A percentile compares a stretch with the other conserved stretches of the same genome.
phyloP scores from a whole-genome alignment of 1,140 invertebrate genomes.

The Delia radicum region DNA sequence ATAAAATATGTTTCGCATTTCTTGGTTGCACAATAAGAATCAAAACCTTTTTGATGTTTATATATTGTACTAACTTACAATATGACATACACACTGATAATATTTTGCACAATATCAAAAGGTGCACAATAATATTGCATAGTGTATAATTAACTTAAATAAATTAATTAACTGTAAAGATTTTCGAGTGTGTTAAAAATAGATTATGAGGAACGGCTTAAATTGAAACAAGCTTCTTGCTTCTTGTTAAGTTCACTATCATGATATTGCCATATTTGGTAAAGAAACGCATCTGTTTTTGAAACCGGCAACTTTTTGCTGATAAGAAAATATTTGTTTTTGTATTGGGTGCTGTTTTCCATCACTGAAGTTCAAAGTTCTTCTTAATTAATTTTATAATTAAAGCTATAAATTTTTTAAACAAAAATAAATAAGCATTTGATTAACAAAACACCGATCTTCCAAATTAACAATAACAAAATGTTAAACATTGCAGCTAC shows the following conservation, averaged over 20 bases:
- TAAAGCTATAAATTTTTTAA: not conserved
- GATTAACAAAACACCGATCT: not conserved
- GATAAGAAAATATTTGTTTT: not conserved
- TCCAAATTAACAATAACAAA: not conserved
- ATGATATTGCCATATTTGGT: not conserved
- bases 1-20: too few relatives aligned
- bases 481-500: constrained; percentile 11
- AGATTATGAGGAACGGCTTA: too few relatives aligned
- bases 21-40: too few relatives aligned
- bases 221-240: not conserved
- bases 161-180: too few relatives aligned
- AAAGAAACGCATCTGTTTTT: not conserved
- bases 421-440: not conserved
- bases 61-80: too few relatives aligned
- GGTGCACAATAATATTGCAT: too few relatives aligned
- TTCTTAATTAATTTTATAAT: not conserved
- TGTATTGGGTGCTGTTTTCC: not conserved
- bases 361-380: constrained; percentile 1
- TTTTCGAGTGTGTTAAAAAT: too few relatives aligned
- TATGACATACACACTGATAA: too few relatives aligned
- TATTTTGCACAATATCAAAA: too few relatives aligned
- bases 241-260: not conserved
- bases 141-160: too few relatives aligned
- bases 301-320: not conserved
- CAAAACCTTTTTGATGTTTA: too few relatives aligned